Evolutionary conservation across 1,140 invertebrate species (phyloP).

Genomic region (Acyrthosiphon pisum): DNA sequence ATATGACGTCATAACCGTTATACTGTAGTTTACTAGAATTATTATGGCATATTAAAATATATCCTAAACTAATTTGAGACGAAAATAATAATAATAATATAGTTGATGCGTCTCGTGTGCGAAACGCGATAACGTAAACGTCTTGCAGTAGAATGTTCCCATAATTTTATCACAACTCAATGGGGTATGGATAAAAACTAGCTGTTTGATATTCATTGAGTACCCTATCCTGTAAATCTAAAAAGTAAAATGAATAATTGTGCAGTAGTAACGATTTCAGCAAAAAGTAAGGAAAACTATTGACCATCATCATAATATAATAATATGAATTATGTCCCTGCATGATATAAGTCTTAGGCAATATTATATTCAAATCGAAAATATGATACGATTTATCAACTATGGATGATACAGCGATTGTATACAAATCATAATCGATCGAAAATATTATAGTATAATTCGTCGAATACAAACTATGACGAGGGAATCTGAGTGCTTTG

Average conservation of each 20-base stretch:
- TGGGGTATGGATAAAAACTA: neutral
- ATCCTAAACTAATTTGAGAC: neutral
- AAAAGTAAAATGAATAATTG: conserved; percentile 14
- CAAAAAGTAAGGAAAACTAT: neutral
- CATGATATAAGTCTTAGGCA: neutral
- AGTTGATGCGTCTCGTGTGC: neutral
- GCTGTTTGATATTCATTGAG: conserved; percentile 31
- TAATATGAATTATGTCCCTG: neutral
- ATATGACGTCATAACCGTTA: neutral
- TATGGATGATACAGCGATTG: too few species aligned
- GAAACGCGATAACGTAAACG: conserved; percentile 25
- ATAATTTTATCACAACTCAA: conserved; percentile 30
- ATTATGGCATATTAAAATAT: neutral
- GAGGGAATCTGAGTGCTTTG: too few species aligned
- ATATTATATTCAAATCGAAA: neutral
- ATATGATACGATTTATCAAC: neutral
- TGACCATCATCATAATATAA: neutral
- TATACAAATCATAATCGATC: too few species aligned
- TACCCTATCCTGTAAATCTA: neutral
- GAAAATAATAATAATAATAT: neutral
- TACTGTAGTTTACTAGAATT: neutral
- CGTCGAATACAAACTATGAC: neutral
- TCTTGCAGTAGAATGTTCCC: neutral
- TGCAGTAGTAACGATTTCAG: neutral
- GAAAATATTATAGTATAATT: neutral